phyloP scores from a whole-genome alignment of 2,113 vertebrate species.

The Dromas ardeola region DNA sequence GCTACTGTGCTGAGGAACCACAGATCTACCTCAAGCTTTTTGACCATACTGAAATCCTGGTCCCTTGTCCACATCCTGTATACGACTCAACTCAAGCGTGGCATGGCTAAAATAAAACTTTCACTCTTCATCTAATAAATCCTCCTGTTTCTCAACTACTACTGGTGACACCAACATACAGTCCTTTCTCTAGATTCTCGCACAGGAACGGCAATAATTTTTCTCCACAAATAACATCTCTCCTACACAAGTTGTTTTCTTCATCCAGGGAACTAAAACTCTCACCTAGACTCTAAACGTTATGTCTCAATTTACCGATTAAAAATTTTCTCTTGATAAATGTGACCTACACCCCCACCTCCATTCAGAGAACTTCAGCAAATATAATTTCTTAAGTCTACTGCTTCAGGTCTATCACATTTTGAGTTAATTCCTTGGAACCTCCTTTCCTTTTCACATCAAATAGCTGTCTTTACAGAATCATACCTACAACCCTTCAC shows the following conservation, averaged over 20 bases:
- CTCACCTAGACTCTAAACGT: not conserved
- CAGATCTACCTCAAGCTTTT: not conserved
- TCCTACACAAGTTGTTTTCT: not conserved
- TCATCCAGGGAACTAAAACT: not conserved
- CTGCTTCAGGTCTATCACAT: not conserved
- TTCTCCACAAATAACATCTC: not conserved
- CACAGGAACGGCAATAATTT: not conserved
- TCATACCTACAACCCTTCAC: not conserved
- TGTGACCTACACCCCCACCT: not conserved
- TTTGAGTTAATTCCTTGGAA: not conserved
- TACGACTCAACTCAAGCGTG: not conserved
- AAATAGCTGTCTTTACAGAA: not conserved
- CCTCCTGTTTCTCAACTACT: not conserved
- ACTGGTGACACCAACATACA: not conserved
- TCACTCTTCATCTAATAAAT: not conserved
- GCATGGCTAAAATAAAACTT: not conserved
- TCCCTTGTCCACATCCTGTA: not conserved
- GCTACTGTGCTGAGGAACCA: not conserved
- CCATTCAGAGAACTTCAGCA: not conserved
- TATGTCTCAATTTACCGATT: not conserved
- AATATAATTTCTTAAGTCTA: not conserved
- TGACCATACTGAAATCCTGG: not conserved
- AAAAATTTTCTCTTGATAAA: not conserved
- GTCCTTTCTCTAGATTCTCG: not conserved
- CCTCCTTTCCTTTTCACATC: not conserved